Evolutionary conservation across 2,113 vertebrate genomes (phyloP).

Genomic region (Alethe diademata): DNA sequence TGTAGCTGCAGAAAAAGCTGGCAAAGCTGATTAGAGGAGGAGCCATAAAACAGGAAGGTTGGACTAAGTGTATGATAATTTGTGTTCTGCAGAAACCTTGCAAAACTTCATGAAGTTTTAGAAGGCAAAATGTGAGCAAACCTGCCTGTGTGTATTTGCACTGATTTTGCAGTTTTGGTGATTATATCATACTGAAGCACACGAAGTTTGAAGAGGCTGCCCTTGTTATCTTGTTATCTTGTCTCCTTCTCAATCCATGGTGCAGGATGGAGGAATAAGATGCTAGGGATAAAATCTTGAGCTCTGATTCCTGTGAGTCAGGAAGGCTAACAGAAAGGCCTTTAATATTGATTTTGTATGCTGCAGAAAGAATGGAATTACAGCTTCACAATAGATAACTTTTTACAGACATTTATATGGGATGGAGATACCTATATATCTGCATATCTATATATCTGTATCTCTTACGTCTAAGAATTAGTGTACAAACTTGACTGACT

Average conservation of each 20-base stretch:
- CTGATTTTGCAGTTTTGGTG: neutral
- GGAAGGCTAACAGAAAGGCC: neutral
- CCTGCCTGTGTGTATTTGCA: too few relatives aligned
- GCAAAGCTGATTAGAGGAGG: neutral
- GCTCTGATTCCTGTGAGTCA: neutral
- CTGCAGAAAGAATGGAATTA: neutral
- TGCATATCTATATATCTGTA: neutral
- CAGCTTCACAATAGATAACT: neutral
- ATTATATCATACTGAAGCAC: rapidly evolving
- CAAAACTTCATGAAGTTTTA: neutral
- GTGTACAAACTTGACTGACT: neutral
- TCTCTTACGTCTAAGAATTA: neutral
- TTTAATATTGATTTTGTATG: neutral
- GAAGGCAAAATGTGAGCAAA: neutral
- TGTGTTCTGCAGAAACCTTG: neutral
- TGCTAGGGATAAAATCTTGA: neutral
- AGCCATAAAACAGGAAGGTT: rapidly evolving
- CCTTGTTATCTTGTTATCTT: neutral
- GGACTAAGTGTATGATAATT: neutral
- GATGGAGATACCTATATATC: neutral
- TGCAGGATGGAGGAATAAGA: neutral
- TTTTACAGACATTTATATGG: neutral
- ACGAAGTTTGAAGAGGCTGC: neutral
- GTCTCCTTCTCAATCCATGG: neutral
- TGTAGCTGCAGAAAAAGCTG: neutral